Percentiles rank a stretch among this genome's conserved stretches.
These are phyloP conservation scores for Intellagama lesueurii DNA, from an alignment of 2,797 vertebrate genomes.

Conservation along the genomic window DNA sequence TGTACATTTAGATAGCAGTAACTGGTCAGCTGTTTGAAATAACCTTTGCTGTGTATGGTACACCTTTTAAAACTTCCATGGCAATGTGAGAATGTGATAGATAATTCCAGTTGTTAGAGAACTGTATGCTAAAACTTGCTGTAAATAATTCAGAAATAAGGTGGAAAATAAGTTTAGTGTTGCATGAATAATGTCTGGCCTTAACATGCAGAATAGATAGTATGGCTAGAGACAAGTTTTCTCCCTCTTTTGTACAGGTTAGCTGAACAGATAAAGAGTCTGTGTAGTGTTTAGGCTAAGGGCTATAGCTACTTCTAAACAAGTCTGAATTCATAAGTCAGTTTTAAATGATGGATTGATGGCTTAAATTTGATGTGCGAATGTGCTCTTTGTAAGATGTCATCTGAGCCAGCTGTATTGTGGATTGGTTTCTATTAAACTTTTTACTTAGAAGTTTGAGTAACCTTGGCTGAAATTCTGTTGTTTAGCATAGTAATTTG, in stretches of 20 bases:
- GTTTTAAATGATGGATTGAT: conserved; percentile 4
- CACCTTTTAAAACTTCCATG: background rate
- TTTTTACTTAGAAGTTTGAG: background rate
- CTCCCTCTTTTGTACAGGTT: no score
- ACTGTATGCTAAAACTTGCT: background rate
- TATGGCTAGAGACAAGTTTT: no score
- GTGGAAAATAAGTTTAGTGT: background rate
- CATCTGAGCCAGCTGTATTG: background rate
- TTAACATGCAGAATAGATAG: background rate
- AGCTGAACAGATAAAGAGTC: no score
- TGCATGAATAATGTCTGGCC: background rate
- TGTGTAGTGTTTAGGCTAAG: background rate
- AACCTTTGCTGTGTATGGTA: background rate
- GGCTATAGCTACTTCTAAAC: background rate
- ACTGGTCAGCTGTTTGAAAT: background rate
- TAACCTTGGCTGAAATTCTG: no score
- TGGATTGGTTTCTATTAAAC: background rate
- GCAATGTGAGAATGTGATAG: background rate
- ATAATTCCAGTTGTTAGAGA: background rate
- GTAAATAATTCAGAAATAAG: background rate
- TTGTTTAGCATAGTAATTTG: no score
- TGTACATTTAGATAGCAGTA: background rate
- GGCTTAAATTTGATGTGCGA: background rate
- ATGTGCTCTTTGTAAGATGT: background rate
- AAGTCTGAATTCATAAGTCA: background rate